A percentile compares a stretch with the other conserved stretches of the same genome.
These are phyloP conservation scores for Antheraea mylitta DNA, from an alignment of 1,140 invertebrate genomes.

Conservation along the genomic window DNA sequence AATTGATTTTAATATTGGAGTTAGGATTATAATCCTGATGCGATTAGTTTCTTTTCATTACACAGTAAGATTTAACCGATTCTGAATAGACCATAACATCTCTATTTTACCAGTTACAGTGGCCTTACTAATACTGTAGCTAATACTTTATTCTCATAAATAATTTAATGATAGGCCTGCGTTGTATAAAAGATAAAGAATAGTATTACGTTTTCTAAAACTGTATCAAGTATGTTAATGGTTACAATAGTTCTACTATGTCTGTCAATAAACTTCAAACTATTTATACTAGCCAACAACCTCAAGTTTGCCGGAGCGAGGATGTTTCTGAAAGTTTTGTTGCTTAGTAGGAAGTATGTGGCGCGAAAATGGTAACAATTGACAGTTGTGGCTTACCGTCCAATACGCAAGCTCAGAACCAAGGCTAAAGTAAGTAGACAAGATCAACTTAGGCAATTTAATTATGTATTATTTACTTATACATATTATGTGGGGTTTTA, in stretches of 20 bases:
- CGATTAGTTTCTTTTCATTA: background rate
- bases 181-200: background rate
- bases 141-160: background rate
- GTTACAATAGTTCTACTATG: background rate
- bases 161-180: background rate
- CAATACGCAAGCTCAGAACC: slow-evolving; percentile 11
- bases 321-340: slow-evolving; percentile 35
- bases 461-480: background rate
- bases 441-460: background rate
- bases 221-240: background rate
- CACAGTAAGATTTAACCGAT: too few relatives aligned
- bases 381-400: slow-evolving; percentile 32
- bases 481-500: too few relatives aligned
- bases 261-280: background rate
- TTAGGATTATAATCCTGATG: background rate
- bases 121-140: too few relatives aligned
- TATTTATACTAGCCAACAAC: slow-evolving; percentile 7
- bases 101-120: too few relatives aligned
- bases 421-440: background rate
- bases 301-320: slow-evolving; percentile 22
- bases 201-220: background rate
- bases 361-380: slow-evolving; percentile 42
- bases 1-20: too few relatives aligned
- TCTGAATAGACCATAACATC: too few relatives aligned
- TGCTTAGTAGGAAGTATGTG: slow-evolving; percentile 41